These are phyloP conservation scores for Hippocampus mohnikei DNA, from an alignment of 2,113 vertebrate species.

Conservation along the genomic window DNA sequence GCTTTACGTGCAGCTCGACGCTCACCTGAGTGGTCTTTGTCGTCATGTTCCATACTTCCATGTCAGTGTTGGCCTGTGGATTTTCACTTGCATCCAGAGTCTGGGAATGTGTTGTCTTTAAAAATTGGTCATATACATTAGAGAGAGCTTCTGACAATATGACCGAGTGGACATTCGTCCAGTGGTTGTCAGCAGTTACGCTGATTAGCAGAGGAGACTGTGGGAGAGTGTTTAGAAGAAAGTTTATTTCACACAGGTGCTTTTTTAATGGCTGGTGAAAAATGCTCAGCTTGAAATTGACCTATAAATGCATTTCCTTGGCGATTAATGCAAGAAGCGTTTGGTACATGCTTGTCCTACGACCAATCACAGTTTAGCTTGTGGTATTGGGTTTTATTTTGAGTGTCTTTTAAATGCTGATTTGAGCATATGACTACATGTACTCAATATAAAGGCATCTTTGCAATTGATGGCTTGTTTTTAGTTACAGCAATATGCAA, in stretches of 20 bases:
- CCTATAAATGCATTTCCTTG: neutral
- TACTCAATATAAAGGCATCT: neutral
- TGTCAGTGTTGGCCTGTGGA: slow-evolving; percentile 28
- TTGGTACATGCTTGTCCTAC: neutral
- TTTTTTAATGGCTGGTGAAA: slow-evolving; percentile 10
- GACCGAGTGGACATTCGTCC: slow-evolving; percentile 7
- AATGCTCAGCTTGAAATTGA: slow-evolving; percentile 2
- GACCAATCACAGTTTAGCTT: neutral
- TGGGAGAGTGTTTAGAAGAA: slow-evolving; percentile 13
- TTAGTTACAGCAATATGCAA: neutral
- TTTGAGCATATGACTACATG: neutral
- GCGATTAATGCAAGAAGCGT: neutral
- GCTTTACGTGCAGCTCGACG: slow-evolving; percentile 29
- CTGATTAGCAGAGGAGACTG: slow-evolving; percentile 11
- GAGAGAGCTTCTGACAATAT: neutral
- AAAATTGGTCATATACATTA: slow-evolving; percentile 9
- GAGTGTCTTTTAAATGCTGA: neutral
- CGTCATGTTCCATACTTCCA: slow-evolving; percentile 17
- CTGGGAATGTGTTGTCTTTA: slow-evolving; percentile 16
- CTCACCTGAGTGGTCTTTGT: slow-evolving; percentile 40
- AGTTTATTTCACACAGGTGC: slow-evolving; percentile 41
- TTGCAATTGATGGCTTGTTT: neutral
- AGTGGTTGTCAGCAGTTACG: slow-evolving; percentile 2
- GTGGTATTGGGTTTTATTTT: neutral
- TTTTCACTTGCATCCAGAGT: slow-evolving; percentile 28